phyloP scores from a whole-genome alignment of 2,797 vertebrate species.

The Salmo trutta region DNA sequence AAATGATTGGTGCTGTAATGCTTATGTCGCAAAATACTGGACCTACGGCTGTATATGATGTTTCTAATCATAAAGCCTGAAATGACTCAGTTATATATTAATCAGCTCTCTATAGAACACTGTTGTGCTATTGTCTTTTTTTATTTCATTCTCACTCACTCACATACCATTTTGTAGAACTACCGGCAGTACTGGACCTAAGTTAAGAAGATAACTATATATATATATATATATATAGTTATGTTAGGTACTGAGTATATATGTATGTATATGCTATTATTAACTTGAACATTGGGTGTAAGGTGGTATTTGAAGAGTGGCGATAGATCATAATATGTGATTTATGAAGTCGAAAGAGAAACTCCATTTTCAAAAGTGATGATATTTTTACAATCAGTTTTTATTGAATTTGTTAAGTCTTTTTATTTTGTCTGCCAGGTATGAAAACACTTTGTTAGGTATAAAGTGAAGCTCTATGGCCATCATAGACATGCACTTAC shows the following conservation, averaged over 20 bases:
- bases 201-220: slow-evolving; percentile 47
- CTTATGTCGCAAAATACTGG: slow-evolving; percentile 82
- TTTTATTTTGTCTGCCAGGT: slow-evolving; percentile 68
- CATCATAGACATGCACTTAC: slow-evolving; percentile 84
- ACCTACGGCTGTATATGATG: slow-evolving; percentile 84
- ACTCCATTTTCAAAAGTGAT: slow-evolving; percentile 61
- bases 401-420: slow-evolving; percentile 60
- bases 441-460: slow-evolving; percentile 75
- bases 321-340: slow-evolving; percentile 49
- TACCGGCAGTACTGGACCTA: slow-evolving; percentile 80
- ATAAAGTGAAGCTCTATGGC: slow-evolving; percentile 78
- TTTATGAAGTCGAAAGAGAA: slow-evolving; percentile 60
- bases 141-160: slow-evolving; percentile 68
- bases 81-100: slow-evolving; percentile 83
- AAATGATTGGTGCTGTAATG: slow-evolving; percentile 86
- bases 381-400: slow-evolving; percentile 51
- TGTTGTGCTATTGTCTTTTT: slow-evolving; percentile 79
- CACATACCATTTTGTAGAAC: slow-evolving; percentile 66
- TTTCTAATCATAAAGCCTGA: slow-evolving; percentile 82
- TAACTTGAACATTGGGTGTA: slow-evolving; percentile 74
- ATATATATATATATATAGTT: slow-evolving; percentile 54
- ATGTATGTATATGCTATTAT: slow-evolving; percentile 59
- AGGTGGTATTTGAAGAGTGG: slow-evolving; percentile 51
- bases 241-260: slow-evolving; percentile 77
- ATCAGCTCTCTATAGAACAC: slow-evolving; percentile 85